phyloP scores from a whole-genome alignment of 2,113 vertebrate genomes.

The Callorhinus ursinus region DNA sequence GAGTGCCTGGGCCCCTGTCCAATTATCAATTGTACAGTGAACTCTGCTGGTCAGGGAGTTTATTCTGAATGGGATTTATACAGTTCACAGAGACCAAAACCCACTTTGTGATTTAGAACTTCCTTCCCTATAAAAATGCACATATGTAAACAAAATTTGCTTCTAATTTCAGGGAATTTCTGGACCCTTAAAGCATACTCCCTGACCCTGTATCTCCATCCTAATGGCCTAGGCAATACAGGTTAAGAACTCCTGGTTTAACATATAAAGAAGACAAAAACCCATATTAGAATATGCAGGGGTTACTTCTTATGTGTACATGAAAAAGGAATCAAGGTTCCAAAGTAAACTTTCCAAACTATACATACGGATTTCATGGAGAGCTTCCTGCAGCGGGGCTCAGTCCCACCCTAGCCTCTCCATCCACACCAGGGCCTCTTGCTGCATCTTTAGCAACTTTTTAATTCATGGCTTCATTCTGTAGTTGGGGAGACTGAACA shows the following conservation, averaged over 20 bases:
- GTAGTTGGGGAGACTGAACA: neutral
- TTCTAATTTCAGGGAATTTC: constrained; percentile 44
- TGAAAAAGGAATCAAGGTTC: neutral
- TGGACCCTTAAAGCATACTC: neutral
- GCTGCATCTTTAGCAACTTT: neutral
- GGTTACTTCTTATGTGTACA: neutral
- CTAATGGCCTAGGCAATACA: neutral
- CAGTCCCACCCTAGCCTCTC: neutral
- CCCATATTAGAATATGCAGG: neutral
- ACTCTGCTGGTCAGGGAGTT: constrained; percentile 55
- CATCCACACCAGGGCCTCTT: neutral
- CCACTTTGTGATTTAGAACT: neutral
- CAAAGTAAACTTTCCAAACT: neutral
- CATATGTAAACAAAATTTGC: neutral
- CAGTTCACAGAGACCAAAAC: neutral
- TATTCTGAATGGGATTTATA: neutral
- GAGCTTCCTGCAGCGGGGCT: neutral
- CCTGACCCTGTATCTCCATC: neutral
- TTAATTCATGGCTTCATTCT: neutral
- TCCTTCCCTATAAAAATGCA: neutral
- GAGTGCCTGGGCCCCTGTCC: constrained; percentile 46
- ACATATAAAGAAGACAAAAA: neutral
- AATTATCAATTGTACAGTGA: constrained; percentile 70
- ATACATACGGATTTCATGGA: neutral
- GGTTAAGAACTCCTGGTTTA: neutral